A percentile compares a stretch with the other conserved stretches of the same genome.
Evolutionary conservation across 2,888 invertebrate species (phyloP).

Genomic region (Ornithoptera priamus): DNA sequence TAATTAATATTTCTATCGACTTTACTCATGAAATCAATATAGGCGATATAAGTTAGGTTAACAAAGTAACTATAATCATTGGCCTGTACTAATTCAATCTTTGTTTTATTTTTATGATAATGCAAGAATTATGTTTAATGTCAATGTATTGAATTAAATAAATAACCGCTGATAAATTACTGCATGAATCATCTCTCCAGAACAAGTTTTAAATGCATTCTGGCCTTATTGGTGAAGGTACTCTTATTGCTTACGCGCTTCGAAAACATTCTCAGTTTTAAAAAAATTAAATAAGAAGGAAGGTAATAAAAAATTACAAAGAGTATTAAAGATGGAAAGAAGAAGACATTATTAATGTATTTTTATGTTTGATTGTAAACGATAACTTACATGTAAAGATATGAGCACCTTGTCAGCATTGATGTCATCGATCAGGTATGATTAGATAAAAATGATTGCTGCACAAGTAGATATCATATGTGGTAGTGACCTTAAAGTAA

Average conservation of each 20-base stretch:
- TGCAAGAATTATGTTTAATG: neutral
- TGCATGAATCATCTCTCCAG: neutral
- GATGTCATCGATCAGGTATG: neutral
- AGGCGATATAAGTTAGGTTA: neutral
- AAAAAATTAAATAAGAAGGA: neutral
- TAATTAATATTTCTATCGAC: too few species aligned
- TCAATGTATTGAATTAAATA: neutral
- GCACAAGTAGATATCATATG: neutral
- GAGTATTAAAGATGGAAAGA: neutral
- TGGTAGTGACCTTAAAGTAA: neutral
- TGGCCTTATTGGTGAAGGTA: neutral
- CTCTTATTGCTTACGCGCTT: neutral
- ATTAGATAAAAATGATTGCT: neutral
- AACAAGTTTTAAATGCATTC: neutral
- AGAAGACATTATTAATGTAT: neutral
- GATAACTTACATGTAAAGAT: neutral
- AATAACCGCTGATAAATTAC: neutral
- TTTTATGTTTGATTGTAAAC: neutral
- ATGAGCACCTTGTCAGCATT: neutral
- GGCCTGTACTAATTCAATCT: neutral
- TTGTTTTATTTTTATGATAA: neutral
- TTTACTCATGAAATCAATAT: neutral
- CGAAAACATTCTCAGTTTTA: neutral
- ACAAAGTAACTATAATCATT: too few species aligned
- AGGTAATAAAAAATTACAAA: neutral